phyloP scores from a whole-genome alignment of 1,140 invertebrate species.

The Macrostomum lignano region DNA sequence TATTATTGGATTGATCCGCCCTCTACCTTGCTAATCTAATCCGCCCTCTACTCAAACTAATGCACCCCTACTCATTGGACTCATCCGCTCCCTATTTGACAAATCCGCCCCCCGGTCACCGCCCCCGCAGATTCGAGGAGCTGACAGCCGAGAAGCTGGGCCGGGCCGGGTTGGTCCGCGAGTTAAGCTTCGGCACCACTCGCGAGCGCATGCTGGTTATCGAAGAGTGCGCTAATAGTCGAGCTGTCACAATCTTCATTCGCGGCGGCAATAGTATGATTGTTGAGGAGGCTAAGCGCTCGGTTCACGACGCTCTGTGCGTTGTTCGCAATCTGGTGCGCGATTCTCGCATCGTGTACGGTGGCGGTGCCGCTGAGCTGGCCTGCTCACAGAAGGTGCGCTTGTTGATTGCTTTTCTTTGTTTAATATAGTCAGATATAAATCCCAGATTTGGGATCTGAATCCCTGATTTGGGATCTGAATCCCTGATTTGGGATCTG shows the following conservation, averaged over 20 bases:
- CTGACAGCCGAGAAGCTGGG: constrained; percentile 72
- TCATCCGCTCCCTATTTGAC: no score
- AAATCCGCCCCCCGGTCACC: no score
- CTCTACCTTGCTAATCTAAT: no score
- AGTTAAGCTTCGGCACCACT: constrained; percentile 76
- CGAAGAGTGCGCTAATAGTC: constrained; percentile 79
- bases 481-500: no score
- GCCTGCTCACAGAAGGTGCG: constrained; percentile 65
- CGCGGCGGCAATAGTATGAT: constrained; percentile 44
- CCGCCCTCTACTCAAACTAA: no score
- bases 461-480: no score
- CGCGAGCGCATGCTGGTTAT: constrained; percentile 92
- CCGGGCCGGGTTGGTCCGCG: constrained; percentile 61
- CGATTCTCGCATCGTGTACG: constrained; percentile 76
- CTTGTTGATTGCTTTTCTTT: no score
- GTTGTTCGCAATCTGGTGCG: constrained; percentile 72
- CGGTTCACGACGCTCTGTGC: constrained; percentile 85
- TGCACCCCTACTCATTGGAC: no score
- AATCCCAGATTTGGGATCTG: no score
- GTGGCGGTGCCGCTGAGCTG: constrained; percentile 81
- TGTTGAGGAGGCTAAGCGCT: constrained; percentile 82
- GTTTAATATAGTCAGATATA: no score
- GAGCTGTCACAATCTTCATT: constrained; percentile 82
- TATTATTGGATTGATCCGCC: no score
- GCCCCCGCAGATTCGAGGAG: constrained; percentile 87